Base-by-base conservation (phyloP, 2,888 invertebrate species). In the Schizotus pectinicornis region DNA sequence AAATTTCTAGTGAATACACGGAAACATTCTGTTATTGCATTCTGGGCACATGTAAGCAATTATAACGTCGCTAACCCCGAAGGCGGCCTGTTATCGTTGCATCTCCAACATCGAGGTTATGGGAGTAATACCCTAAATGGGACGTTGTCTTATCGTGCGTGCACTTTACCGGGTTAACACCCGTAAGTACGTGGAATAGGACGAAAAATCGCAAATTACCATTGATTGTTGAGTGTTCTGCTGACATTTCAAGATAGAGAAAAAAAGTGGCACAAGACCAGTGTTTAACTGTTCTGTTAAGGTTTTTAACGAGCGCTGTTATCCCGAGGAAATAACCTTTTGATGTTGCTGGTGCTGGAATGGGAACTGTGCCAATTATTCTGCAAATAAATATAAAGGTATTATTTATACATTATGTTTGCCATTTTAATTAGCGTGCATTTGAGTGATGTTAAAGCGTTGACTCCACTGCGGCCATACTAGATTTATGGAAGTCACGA, bases 91-190 rank as follows among this genome's bases (percentile, higher is more conserved):
- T 67, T 69, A 68, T 67, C 68, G 65, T 60, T 55, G 50, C 37
- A 67, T 68, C 66, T 62, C 13, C 9, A 62, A 51, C 56, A 67
- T 68, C 61, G 67, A 67, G 67, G 67, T 67, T 69, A 65, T 61
- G 67, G 67, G 71, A 67, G 66, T 70, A 66, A 57, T 64, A 65
- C 61, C 63, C 59, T 67, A 67, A 69, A 70, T 70, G 56, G 67
- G 63, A 45, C 62, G 42, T 51, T 50, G 41, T 56, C 36, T 50
- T 33, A 48, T 53, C 53, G 47, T 41, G 33, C 31, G 14, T n/a
- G 30, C 32, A 30, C 35, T 36, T 47, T 38, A 11, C 36, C n/a
- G 12, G 11, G 9, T 35, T n/a, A n/a, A 35, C 9, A 35, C n/a
- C 9, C 9, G 35, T 35, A 2, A 3, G n/a, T 22, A 22, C 22